Base-by-base conservation (phyloP, 30 jellyfish, hydroid and myxozoan species). In the Hydra vulgaris region DNA sequence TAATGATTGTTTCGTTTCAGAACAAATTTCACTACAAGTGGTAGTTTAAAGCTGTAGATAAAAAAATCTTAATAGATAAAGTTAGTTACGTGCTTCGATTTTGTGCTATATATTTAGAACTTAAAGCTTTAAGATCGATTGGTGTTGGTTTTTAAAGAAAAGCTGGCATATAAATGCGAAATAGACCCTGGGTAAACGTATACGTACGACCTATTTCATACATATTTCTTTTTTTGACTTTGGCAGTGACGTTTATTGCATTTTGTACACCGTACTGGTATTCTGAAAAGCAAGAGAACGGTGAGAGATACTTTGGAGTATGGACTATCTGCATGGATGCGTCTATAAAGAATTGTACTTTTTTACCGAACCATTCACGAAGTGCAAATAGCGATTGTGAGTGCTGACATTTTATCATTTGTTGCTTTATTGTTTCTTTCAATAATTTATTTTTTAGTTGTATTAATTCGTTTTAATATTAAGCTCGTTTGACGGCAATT, bases 401-500 rank as follows among this genome's bases (percentile, higher is more conserved):
- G 61, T 40, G 5, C n/a, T n/a, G n/a, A n/a, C n/a, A n/a, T n/a
- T n/a, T 40, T 40, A 3, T 40, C 61, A 12, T 40, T 3, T 40
- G 5, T 12, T 40, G 5, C 61, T 40, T 40, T 12, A 40, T 40
- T 40, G 61, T 40, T 5, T 12, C 61, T 40, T 40, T 40, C 61
- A 40, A 40, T 40, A 40, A 40, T 40, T 12, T 40, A n/a, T n/a
- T 40, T 12, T 12, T 40, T 40, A 5, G 12, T 40, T 40, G 12
- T 12, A 40, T 40, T 40, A 40, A 40, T 40, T 5, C 12, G 12
- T 40, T 40, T 40, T 40, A 3, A 40, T 54, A 56, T 61, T 16
- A 56, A 89, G 97, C 82, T 23, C 54, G 85, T 0, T 73, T 90
- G 95, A 90, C 97, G 21, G 90, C 94, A 15, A 76, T 85, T 18